Evolutionary conservation across 2,797 vertebrate species (phyloP), one percentile per base, ranked within the genome.

Genomic region (Falco columbarius): DNA sequence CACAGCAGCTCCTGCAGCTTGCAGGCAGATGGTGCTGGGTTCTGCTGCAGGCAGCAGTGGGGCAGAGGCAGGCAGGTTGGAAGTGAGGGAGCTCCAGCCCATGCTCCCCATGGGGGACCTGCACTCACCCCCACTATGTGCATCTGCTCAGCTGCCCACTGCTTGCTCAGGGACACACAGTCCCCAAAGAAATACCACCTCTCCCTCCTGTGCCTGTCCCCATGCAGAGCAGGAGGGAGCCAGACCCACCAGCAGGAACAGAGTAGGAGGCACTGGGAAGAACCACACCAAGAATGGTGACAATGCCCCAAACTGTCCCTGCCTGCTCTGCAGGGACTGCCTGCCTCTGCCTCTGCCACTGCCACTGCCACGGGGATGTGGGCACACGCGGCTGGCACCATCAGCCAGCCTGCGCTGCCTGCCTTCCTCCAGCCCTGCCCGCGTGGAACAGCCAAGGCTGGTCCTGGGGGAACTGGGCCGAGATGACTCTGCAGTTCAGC

Each of bases 311-410:
- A 12, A 26, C 7, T 9, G 14, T 30, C 68, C 73, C 63, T 18
- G 2, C 3, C 20, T 58, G 40, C 36, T 38, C 36, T 38, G 7
- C 62, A 68, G 51, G 32, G 16, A 47, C 29, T 17, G 70, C 30
- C 24, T 22, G 29, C 3, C 36, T 1, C 27, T 29, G 49, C 56
- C 47, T 6, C 62, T 63, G 62, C 34, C 52, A 29, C 19, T 62
- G 42, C 40, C 88, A 9, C 12, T 24, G 34, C 59, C 7, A 20
- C 7, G 2, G 76, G 29, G 63, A 16, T 23, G 13, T 27, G 55
- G 81, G 79, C 8, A 34, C n/a, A 12, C 0, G 0, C 1, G 24
- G 52, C 44, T 1, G 0, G 8, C 2, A 13, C 44, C 86, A 54
- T 65, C 59, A 68, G 52, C 42, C 86, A 62, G 67, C n/a, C 74